phyloP scores from a whole-genome alignment of 1,140 invertebrate genomes.

The Aphelenchoides fujianensis region DNA sequence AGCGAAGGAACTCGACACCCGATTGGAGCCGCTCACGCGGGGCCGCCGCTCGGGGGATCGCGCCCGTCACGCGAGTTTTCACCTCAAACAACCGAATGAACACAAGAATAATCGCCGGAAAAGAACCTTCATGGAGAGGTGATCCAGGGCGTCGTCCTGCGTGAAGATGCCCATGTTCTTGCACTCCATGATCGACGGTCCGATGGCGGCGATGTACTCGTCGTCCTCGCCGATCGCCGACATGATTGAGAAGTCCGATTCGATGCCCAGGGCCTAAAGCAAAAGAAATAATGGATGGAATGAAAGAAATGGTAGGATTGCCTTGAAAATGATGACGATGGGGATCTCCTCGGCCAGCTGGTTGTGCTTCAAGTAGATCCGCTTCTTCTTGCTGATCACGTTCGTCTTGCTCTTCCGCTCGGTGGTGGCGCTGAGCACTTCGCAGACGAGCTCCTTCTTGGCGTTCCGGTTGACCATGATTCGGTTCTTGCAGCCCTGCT shows the following conservation, averaged over 20 bases:
- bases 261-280: conserved; percentile 79
- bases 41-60: conserved; percentile 71
- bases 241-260: conserved; percentile 88
- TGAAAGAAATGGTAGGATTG: conserved; percentile 17
- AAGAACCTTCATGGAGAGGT: conserved; percentile 59
- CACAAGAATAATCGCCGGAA: conserved; percentile 62
- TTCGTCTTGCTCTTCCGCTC: conserved; percentile 94
- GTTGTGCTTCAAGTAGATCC: conserved; percentile 90
- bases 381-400: conserved; percentile 81
- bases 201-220: conserved; percentile 75
- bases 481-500: conserved; percentile 92
- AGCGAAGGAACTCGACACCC: conserved; percentile 53
- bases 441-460: conserved; percentile 82
- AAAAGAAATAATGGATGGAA: neutral
- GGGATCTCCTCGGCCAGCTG: conserved; percentile 91
- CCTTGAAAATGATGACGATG: conserved; percentile 83
- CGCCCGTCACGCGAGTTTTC: conserved; percentile 63
- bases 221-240: conserved; percentile 80
- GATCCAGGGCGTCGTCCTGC: conserved; percentile 74
- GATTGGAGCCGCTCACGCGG: conserved; percentile 66
- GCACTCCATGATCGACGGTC: conserved; percentile 84
- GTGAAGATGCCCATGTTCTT: conserved; percentile 80
- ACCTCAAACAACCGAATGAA: conserved; percentile 60
- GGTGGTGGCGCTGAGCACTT: conserved; percentile 92
- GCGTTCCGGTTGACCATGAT: conserved; percentile 79